Percentiles rank a stretch among this genome's conserved stretches.
Conservation (phyloP, 2,888 invertebrate genomes). For the Chloroclysta siterata region DNA sequence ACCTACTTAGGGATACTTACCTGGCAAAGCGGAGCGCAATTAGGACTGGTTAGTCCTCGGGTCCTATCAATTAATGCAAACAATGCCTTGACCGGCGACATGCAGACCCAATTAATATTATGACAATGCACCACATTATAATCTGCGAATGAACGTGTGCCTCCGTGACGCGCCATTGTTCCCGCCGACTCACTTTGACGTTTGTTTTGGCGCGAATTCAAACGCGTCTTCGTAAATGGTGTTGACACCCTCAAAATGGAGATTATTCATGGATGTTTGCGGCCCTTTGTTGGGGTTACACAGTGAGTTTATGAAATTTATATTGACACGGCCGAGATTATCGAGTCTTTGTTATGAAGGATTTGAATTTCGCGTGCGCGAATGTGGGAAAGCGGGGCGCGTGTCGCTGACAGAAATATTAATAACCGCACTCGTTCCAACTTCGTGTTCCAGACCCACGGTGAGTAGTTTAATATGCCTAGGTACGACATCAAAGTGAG, state of each 20-base stretch:
- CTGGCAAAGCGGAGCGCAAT: conserved; percentile 26
- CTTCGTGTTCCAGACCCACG: background rate
- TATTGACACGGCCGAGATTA: conserved; percentile 80
- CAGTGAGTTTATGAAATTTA: conserved; percentile 80
- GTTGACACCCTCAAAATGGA: conserved; percentile 81
- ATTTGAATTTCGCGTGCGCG: conserved; percentile 69
- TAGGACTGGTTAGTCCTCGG: conserved; percentile 33
- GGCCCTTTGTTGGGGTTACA: conserved; percentile 73
- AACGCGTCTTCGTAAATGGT: conserved; percentile 66
- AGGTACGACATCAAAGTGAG: conserved; percentile 50
- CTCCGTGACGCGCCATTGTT: conserved; percentile 65
- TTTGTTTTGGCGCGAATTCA: conserved; percentile 75
- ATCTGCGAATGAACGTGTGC: conserved; percentile 63
- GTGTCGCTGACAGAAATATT: conserved; percentile 76
- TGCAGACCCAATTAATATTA: conserved; percentile 66
- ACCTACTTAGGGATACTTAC: conserved; percentile 11
- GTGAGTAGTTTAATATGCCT: conserved; percentile 20
- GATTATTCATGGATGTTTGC: conserved; percentile 82
- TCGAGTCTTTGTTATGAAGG: conserved; percentile 76
- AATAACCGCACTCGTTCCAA: conserved; percentile 56
- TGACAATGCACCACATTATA: conserved; percentile 69
- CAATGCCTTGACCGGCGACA: conserved; percentile 43
- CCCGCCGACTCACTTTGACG: conserved; percentile 65
- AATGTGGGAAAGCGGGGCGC: conserved; percentile 68
- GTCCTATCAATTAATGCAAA: conserved; percentile 43